Conservation (phyloP, 2,113 vertebrate genomes). For the Suricata suricatta region DNA sequence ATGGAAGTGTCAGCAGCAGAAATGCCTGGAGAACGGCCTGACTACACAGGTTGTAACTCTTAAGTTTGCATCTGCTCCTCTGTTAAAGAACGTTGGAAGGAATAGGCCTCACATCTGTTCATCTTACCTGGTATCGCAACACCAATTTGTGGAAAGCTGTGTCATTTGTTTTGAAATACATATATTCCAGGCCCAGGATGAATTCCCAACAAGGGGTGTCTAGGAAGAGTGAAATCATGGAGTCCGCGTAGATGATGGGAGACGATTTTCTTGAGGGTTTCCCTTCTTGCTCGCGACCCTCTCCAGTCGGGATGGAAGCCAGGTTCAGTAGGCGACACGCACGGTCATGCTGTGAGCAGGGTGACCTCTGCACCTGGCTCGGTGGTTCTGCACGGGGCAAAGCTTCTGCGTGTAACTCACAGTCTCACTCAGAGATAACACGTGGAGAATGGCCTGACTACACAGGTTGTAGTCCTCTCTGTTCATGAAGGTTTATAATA, state of each 20-base stretch:
- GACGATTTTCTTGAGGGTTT: not conserved
- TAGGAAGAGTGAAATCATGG: not conserved
- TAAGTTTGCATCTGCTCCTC: not conserved
- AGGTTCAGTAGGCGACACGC: not conserved
- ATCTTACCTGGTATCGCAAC: conserved; percentile 1
- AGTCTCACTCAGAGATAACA: not conserved
- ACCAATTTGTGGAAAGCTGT: not conserved
- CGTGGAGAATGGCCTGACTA: too few relatives aligned
- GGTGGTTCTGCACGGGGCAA: not conserved
- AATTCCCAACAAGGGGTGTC: not conserved
- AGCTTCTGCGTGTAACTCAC: not conserved
- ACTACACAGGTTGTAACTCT: not conserved
- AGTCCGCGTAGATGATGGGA: not conserved
- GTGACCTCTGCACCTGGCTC: accelerated
- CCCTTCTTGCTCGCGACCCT: not conserved
- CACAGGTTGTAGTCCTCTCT: not conserved
- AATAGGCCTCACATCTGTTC: not conserved
- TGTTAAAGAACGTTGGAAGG: not conserved
- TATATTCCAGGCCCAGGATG: not conserved
- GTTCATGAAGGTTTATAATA: not conserved
- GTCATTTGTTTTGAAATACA: not conserved
- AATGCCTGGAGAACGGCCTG: not conserved
- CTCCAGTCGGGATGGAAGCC: not conserved
- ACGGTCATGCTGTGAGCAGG: not conserved
- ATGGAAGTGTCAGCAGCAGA: not conserved